Conservation (phyloP, 2,113 vertebrate genomes). For the Edolisoma coerulescens region DNA sequence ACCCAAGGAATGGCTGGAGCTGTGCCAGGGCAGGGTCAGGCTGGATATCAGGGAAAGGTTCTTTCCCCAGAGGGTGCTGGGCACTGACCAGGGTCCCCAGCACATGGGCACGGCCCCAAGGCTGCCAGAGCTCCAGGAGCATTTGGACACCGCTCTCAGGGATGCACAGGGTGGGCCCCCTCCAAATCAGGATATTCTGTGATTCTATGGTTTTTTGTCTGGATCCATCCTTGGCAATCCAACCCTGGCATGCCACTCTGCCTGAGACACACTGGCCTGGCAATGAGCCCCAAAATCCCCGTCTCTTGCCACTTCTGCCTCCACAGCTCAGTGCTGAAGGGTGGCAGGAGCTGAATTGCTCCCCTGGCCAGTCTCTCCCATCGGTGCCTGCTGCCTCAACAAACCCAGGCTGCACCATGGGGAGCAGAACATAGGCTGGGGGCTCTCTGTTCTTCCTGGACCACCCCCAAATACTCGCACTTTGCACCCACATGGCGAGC, state of each 20-base stretch:
- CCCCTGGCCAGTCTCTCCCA: neutral
- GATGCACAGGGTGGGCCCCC: neutral
- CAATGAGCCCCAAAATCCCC: neutral
- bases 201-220: neutral
- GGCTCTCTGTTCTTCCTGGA: neutral
- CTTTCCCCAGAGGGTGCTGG: neutral
- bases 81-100: neutral
- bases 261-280: neutral
- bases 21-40: fast-evolving
- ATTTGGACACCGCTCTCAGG: fast-evolving
- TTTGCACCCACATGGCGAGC: neutral
- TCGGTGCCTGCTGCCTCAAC: neutral
- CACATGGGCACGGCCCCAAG: fast-evolving
- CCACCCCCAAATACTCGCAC: neutral
- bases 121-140: neutral
- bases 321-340: fast-evolving
- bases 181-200: neutral
- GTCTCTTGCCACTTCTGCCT: neutral
- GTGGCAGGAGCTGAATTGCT: neutral
- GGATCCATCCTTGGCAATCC: neutral
- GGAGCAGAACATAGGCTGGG: neutral
- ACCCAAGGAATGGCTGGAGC: fast-evolving
- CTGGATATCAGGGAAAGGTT: fast-evolving
- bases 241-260: neutral
- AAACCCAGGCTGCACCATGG: neutral